These are phyloP conservation scores for Diplazon laetatorius DNA, from an alignment of 2,888 invertebrate species.

Conservation along the genomic window DNA sequence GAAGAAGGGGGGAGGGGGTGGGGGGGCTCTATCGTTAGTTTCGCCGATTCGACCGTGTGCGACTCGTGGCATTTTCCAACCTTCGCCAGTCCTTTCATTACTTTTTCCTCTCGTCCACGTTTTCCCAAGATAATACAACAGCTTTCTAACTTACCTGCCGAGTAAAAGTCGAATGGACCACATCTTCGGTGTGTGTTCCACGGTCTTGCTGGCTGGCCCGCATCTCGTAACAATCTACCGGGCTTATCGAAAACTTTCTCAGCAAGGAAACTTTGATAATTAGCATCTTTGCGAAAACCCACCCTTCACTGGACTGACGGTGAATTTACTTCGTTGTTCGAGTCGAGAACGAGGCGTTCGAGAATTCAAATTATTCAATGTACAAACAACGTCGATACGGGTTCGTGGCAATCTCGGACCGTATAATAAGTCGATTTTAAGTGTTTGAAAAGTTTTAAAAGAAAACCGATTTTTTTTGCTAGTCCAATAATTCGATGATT, in stretches of 20 bases:
- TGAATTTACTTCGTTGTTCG: constrained; percentile 37
- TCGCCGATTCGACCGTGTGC: constrained; percentile 70
- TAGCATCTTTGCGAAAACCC: constrained; percentile 79
- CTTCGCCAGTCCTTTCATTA: constrained; percentile 61
- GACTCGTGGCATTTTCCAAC: constrained; percentile 42
- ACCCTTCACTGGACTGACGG: constrained; percentile 75
- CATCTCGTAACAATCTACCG: constrained; percentile 80
- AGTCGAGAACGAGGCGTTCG: constrained; percentile 34
- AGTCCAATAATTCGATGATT: background rate
- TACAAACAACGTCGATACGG: constrained; percentile 67
- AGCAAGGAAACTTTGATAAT: constrained; percentile 81
- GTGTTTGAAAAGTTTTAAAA: no score
- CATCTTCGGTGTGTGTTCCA: background rate
- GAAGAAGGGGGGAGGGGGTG: no score
- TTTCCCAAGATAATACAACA: constrained; percentile 66
- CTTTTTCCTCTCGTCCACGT: constrained; percentile 27
- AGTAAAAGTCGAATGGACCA: constrained; percentile 36
- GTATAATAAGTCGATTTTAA: background rate
- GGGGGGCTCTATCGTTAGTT: constrained; percentile 78
- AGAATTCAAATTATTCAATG: constrained; percentile 76
- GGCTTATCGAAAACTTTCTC: constrained; percentile 82
- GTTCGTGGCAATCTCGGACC: constrained; percentile 22
- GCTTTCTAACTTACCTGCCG: constrained; percentile 50
- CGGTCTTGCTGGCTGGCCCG: constrained; percentile 58
- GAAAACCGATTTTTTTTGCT: no score